Base-by-base conservation (phyloP, 2,113 vertebrate genomes). In the Panthera uncia region DNA sequence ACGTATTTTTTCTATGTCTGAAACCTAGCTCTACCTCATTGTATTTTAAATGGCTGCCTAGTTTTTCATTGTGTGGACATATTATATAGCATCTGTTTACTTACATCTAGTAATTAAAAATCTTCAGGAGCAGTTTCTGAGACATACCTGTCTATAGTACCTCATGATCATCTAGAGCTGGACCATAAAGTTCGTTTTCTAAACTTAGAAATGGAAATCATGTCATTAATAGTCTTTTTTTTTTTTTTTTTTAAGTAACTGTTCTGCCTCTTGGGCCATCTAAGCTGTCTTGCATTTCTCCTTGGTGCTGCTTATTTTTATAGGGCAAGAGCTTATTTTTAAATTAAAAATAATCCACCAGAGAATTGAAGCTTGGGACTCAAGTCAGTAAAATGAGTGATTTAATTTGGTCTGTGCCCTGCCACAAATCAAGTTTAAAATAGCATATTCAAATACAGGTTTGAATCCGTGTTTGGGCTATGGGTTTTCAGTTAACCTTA, bases 311-410 rank as follows among this genome's bases (percentile, higher is more conserved):
- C 57, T 76, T 94, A 69, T 82, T 96, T 97, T 97, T 98, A 92
- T 95, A 97, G 94, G 95, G 52, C 97, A 96, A 96, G 80, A 81
- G 76, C 97, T 96, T 55, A 90, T 93, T 98, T 97, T 97, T 85
- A 96, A 98, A 94, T 98, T 98, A 94, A 96, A 98, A 97, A 92
- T 85, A 94, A 96, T 84, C 93, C 96, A 90, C 76, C 12, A 23
- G 94, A 96, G 96, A 89, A 38, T 69, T 96, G 89, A 92, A 71
- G 52, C 52, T 86, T 90, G 90, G 92, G 63, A 94, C 78, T 69
- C n/a, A 81, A 83, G 74, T 97, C 86, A 81, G 92, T 97, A 87
- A 97, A 92, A 96, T 55, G 69, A 96, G 65, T 91, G 92, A 73
- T 88, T 97, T 95, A 88, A 92, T 98, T 94, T 85, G 87, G 87